Conservation (phyloP, 2,797 vertebrate genomes). For the Martes flavigula region DNA sequence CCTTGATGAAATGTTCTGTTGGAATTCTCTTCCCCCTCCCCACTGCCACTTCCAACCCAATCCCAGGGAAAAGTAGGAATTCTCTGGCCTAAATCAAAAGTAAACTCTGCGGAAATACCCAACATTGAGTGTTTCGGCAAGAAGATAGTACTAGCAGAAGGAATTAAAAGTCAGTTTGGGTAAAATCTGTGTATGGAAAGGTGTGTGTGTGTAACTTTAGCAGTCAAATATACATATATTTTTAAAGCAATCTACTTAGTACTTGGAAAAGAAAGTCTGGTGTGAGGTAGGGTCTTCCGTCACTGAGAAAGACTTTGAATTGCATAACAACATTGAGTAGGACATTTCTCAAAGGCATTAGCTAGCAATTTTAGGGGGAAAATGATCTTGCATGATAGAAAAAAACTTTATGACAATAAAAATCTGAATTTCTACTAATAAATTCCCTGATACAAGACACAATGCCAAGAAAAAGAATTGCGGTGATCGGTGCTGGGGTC, state of each 20-base stretch:
- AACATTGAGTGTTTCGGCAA: neutral
- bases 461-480: neutral
- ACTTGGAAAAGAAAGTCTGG: neutral
- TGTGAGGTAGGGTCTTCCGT: neutral
- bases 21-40: neutral
- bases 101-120: neutral
- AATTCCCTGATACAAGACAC: neutral
- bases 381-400: neutral
- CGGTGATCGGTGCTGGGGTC: neutral
- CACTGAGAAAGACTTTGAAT: neutral
- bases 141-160: neutral
- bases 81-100: neutral
- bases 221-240: too few species aligned
- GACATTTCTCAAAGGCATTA: neutral
- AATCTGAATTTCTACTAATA: neutral
- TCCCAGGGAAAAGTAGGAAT: neutral
- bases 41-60: neutral
- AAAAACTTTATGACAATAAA: neutral
- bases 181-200: neutral
- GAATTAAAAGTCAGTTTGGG: neutral
- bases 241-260: neutral
- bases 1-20: neutral
- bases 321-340: neutral
- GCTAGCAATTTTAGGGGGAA: neutral
- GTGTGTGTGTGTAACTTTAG: neutral